phyloP scores from a whole-genome alignment of 1,140 invertebrate species.

The Subanguina moxae region DNA sequence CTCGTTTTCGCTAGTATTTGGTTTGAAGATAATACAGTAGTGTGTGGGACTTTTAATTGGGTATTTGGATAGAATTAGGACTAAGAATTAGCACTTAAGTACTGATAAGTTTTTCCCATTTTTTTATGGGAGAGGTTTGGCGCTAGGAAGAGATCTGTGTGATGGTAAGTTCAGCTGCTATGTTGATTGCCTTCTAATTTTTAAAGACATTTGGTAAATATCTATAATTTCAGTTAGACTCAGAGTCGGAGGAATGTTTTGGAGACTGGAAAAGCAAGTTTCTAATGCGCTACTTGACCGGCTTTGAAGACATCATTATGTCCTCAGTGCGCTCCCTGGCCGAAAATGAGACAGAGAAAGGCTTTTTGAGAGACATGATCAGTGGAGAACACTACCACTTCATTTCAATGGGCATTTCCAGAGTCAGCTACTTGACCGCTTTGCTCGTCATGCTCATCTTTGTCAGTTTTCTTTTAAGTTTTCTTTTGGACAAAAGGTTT shows the following conservation, averaged over 20 bases:
- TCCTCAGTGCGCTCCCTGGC: conserved; percentile 88
- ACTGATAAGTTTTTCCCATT: no score
- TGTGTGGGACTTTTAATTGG: no score
- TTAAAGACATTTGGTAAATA: no score
- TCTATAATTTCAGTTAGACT: conserved; percentile 34
- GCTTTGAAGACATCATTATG: conserved; percentile 69
- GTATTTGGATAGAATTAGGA: no score
- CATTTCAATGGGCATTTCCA: conserved; percentile 90
- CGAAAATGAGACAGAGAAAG: conserved; percentile 89
- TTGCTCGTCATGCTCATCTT: conserved; percentile 95
- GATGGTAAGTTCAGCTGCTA: no score
- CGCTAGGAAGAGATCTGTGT: no score
- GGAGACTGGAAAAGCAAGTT: conserved; percentile 32
- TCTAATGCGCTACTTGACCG: conserved; percentile 38
- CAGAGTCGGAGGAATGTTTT: conserved; percentile 35
- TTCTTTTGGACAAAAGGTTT: background rate
- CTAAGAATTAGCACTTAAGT: no score
- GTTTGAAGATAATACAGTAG: no score
- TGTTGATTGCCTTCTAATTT: no score
- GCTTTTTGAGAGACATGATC: conserved; percentile 78
- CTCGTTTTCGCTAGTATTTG: no score
- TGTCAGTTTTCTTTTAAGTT: conserved; percentile 73
- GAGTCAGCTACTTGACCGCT: conserved; percentile 80
- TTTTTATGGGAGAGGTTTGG: no score
- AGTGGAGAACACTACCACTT: conserved; percentile 98